Base-by-base conservation (phyloP, 1,140 invertebrate species). In the Tetramorium parvispinum region DNA sequence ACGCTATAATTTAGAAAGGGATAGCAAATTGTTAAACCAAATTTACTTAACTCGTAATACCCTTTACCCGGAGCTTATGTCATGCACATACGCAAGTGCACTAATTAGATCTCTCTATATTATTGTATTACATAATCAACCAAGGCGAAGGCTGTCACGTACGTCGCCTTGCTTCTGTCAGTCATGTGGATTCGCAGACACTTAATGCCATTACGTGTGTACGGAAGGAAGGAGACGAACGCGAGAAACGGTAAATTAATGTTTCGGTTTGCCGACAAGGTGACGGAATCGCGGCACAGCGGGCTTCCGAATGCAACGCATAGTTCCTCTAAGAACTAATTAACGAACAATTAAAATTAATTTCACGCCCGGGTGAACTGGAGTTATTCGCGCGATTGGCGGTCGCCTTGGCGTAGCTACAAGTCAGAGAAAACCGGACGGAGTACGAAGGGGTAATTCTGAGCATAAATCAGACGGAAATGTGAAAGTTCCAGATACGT, bases 281-380 rank as follows among this genome's bases (percentile, higher is more conserved):
- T 82, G 18, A 63, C 77, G 32, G 55, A 78, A 57, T 73, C 40
- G 68, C 37, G 65, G 24, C 53, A 32, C 40, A 46, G 53, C 49
- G 3, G 43, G 51, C 46, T 57, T 59, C 55, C 66, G 27, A 61
- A 57, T 71, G 75, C 40, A 32, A 49, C 85, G 77, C 85, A 88
- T 90, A 89, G 88, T 89, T 88, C 63, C 27, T 27, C 53, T 75
- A 43, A 57, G 57, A 92, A 93, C 91, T 90, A 89, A 93, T 89
- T 91, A 92, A 92, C 86, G 87, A 91, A 91, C 91, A 89, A 92
- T 92, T 91, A 91, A 92, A 93, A 91, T 93, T 91, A 91, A 93
- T 93, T 92, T 91, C 88, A 91, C 88, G 77, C 85, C 40, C 24
- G 63, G 65, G 59, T 63, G 73, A 85, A 81, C 79, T 53, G 24